Conservation (phyloP, 1,140 invertebrate genomes). For the Hylaeus anthracinus region DNA sequence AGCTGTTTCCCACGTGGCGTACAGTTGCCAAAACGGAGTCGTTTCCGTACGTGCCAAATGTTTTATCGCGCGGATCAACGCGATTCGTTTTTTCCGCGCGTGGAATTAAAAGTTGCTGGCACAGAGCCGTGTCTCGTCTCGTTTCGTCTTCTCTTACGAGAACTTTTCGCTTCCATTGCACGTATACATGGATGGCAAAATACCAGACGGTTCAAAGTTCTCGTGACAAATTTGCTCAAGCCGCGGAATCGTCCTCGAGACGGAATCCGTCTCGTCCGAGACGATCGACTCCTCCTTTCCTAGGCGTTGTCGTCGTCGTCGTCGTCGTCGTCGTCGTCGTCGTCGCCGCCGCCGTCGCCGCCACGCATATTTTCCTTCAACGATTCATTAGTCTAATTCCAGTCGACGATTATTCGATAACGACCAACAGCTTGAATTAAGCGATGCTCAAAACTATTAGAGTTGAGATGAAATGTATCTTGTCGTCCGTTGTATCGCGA, state of each 20-base stretch:
- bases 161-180: not conserved
- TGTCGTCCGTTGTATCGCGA: too few species aligned
- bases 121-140: not conserved
- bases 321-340: too few species aligned
- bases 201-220: slow-evolving; percentile 52
- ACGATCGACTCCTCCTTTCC: not conserved
- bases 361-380: too few species aligned
- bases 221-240: slow-evolving; percentile 40
- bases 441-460: too few species aligned
- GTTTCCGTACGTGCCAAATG: slow-evolving; percentile 29
- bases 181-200: not conserved
- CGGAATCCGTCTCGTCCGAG: not conserved
- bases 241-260: not conserved
- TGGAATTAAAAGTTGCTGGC: not conserved
- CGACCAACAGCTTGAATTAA: too few species aligned
- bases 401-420: too few species aligned
- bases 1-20: slow-evolving; percentile 17
- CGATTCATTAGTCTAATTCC: too few species aligned
- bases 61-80: slow-evolving; percentile 7
- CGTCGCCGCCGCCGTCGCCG: too few species aligned
- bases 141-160: not conserved
- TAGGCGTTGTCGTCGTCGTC: not conserved
- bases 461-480: too few species aligned
- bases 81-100: slow-evolving; percentile 19
- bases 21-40: not conserved